A percentile compares a stretch with the other conserved stretches of the same genome.
Conservation (phyloP, 2,797 vertebrate genomes). For the Sebastes matsubarae region DNA sequence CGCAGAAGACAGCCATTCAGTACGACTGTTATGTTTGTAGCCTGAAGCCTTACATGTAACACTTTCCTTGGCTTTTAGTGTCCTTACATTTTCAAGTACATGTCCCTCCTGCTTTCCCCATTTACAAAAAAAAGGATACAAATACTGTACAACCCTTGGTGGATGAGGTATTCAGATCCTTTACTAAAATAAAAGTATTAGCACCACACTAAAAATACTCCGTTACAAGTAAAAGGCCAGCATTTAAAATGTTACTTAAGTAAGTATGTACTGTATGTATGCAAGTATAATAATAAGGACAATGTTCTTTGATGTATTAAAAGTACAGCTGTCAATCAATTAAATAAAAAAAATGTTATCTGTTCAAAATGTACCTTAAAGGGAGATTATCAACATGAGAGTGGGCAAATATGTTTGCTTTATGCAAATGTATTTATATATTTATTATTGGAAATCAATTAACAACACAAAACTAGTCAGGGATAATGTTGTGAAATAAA, state of each 20-base stretch:
- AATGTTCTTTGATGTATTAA: neutral
- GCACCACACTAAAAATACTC: too few species aligned
- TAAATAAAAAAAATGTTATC: too few species aligned
- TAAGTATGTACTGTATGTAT: neutral
- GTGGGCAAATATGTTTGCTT: too few species aligned
- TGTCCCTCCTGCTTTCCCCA: neutral
- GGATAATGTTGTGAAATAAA: too few species aligned
- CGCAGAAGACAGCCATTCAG: conserved; percentile 51
- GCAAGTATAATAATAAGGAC: neutral
- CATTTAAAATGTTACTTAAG: neutral
- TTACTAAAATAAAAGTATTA: too few species aligned
- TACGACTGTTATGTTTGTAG: conserved; percentile 32
- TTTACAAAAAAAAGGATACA: neutral
- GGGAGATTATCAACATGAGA: too few species aligned
- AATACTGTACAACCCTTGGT: neutral
- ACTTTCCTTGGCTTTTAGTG: conserved; percentile 25
- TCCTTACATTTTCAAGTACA: neutral
- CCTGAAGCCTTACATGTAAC: conserved; percentile 20
- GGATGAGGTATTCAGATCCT: neutral
- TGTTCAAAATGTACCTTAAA: too few species aligned
- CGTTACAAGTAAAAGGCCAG: neutral
- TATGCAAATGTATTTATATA: too few species aligned
- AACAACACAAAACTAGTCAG: too few species aligned
- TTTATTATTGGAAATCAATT: too few species aligned
- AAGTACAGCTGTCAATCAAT: neutral